phyloP scores from a whole-genome alignment of 2,888 invertebrate genomes.

The Chalcosyrphus nemorum region DNA sequence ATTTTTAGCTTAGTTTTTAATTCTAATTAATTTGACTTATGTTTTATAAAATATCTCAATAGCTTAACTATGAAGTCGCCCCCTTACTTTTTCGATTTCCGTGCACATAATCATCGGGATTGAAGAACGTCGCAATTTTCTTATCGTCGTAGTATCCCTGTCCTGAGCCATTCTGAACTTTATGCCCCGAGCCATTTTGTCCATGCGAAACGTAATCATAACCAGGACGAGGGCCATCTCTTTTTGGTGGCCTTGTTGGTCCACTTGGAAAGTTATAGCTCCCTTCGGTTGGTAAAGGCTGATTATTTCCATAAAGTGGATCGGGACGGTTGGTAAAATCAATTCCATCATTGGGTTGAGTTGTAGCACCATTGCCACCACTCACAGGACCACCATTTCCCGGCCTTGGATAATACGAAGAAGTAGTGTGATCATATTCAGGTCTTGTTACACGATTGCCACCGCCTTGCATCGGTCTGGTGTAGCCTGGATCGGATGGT shows the following conservation, averaged over 20 bases:
- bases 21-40: neutral
- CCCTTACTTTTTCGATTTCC: constrained; percentile 78
- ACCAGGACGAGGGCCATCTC: constrained; percentile 50
- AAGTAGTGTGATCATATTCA: constrained; percentile 54
- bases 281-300: constrained; percentile 58
- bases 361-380: neutral
- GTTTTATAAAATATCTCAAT: neutral
- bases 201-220: constrained; percentile 61
- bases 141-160: constrained; percentile 78
- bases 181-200: constrained; percentile 37
- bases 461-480: constrained; percentile 47
- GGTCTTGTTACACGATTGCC: constrained; percentile 27
- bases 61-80: neutral
- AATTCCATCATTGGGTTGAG: constrained; percentile 68
- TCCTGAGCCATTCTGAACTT: constrained; percentile 74
- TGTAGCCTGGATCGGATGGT: constrained; percentile 53
- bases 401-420: constrained; percentile 75
- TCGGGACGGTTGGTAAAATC: constrained; percentile 80
- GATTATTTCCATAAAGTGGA: constrained; percentile 74
- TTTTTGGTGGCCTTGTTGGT: constrained; percentile 63
- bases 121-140: constrained; percentile 81
- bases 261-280: constrained; percentile 73
- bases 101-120: constrained; percentile 80
- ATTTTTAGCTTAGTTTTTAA: too few relatives aligned
- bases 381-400: constrained; percentile 31